Percentiles rank a stretch among this genome's conserved stretches.
These are phyloP conservation scores for Mellivora capensis DNA, from an alignment of 2,113 vertebrate species.

Conservation along the genomic window DNA sequence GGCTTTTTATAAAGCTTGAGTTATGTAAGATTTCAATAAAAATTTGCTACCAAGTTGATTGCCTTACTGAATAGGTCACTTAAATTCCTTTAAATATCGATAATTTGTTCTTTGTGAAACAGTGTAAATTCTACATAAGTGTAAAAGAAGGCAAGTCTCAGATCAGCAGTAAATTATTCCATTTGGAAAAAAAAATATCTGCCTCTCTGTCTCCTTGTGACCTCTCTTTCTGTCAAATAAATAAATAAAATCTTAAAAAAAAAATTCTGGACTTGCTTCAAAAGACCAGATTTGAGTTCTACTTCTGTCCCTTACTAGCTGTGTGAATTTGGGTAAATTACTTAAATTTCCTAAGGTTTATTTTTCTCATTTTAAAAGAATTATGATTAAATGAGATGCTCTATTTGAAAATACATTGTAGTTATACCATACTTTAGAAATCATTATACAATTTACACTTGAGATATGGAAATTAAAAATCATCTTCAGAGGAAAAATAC, in stretches of 20 bases:
- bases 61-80: constrained; percentile 76
- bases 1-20: constrained; percentile 74
- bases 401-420: not conserved
- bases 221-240: too few species aligned
- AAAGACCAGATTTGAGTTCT: not conserved
- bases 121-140: constrained; percentile 60
- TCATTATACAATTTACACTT: not conserved
- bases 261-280: not conserved
- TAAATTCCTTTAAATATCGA: constrained; percentile 59
- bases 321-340: not conserved
- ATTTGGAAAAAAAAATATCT: too few species aligned
- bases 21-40: constrained; percentile 76
- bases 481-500: not conserved
- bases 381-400: not conserved
- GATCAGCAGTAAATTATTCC: constrained; percentile 82
- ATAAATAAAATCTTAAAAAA: not conserved
- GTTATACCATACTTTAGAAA: not conserved
- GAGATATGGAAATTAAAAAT: not conserved
- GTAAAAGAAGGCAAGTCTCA: constrained; percentile 71
- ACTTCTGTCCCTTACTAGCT: not conserved
- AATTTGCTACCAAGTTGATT: constrained; percentile 79
- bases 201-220: too few species aligned
- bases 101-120: constrained; percentile 53
- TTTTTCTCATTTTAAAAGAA: not conserved
- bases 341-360: not conserved